Percentiles rank a stretch among this genome's conserved stretches.
Evolutionary conservation across 2,113 vertebrate genomes (phyloP).

Genomic region (Tylochromis polylepis): DNA sequence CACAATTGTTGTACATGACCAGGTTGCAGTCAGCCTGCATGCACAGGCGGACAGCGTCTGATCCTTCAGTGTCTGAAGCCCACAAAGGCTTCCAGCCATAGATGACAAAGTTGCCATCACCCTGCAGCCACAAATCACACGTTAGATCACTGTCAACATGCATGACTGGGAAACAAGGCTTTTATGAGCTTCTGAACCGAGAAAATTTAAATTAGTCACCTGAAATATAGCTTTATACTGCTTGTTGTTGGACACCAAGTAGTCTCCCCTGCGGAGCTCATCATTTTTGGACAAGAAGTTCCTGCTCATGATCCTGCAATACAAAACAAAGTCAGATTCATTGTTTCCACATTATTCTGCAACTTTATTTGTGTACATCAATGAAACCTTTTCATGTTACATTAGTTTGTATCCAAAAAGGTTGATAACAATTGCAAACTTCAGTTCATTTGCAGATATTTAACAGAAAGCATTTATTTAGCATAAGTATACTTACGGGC

Average conservation of each 20-base stretch:
- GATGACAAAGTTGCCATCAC: constrained; percentile 45
- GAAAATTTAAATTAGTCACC: background rate
- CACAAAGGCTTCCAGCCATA: constrained; percentile 33
- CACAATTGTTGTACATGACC: constrained; percentile 27
- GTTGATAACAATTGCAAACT: background rate
- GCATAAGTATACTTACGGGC: constrained; percentile 3
- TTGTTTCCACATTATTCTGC: too few species aligned
- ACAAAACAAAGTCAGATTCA: background rate
- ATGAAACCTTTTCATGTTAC: background rate
- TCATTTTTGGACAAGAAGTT: constrained; percentile 38
- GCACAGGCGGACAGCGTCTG: background rate
- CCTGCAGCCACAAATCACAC: background rate
- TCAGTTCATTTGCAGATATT: background rate
- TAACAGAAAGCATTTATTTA: background rate
- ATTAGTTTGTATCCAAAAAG: background rate
- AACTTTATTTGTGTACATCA: background rate
- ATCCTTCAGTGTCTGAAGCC: background rate
- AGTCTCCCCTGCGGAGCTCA: constrained; percentile 44
- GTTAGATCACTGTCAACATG: accelerated
- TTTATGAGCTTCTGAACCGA: accelerated
- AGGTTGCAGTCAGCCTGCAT: constrained; percentile 57
- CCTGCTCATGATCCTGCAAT: constrained; percentile 17
- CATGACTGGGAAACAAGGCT: background rate
- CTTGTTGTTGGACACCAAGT: constrained; percentile 36
- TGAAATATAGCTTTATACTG: constrained; percentile 42